phyloP scores from a whole-genome alignment of 2,888 invertebrate genomes.

The Apamea anceps region DNA sequence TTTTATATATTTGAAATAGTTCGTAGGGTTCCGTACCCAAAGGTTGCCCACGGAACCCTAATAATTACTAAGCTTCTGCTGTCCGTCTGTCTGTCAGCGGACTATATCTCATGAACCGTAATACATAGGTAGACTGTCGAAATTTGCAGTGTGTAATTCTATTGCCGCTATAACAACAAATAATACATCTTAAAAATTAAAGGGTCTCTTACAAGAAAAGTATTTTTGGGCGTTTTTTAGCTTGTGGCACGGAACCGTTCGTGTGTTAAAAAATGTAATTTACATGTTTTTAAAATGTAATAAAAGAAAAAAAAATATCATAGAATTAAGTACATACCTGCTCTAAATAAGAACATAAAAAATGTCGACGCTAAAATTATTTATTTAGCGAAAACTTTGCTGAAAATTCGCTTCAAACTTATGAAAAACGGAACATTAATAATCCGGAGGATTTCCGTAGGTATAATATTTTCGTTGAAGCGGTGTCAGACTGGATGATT shows the following conservation, averaged over 20 bases:
- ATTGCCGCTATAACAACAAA: neutral
- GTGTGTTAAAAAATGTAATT: neutral
- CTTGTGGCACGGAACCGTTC: neutral
- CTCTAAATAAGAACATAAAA: constrained; percentile 9
- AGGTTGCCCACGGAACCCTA: neutral
- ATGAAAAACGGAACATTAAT: constrained; percentile 67
- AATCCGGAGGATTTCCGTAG: constrained; percentile 58
- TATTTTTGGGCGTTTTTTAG: neutral
- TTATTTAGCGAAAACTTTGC: constrained; percentile 39
- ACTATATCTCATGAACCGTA: neutral
- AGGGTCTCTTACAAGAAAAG: neutral
- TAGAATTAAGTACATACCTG: neutral
- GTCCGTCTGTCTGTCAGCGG: neutral
- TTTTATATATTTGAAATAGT: neutral
- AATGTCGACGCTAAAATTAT: constrained; percentile 30
- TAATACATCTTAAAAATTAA: no score
- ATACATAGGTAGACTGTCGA: neutral
- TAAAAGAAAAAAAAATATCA: neutral
- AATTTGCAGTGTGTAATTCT: neutral
- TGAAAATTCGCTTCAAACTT: constrained; percentile 53
- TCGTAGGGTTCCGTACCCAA: neutral
- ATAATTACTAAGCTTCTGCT: no score
- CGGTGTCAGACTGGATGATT: constrained; percentile 68
- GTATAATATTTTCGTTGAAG: constrained; percentile 62
- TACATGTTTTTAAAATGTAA: neutral